These are phyloP conservation scores for Picathartes gymnocephalus DNA, from an alignment of 2,113 vertebrate species.

Conservation along the genomic window DNA sequence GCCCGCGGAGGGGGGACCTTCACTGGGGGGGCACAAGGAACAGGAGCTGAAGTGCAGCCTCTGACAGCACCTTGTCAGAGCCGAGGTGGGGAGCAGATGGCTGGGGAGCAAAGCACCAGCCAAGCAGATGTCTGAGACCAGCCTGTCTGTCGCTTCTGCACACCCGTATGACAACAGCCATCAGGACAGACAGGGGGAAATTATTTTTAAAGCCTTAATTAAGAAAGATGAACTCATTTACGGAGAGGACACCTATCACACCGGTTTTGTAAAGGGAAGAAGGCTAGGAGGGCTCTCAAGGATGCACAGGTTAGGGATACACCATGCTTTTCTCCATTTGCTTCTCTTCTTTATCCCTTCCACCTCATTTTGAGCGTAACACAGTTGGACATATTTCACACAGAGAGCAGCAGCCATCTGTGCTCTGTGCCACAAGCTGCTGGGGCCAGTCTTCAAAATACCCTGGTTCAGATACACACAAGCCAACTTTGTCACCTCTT, in stretches of 20 bases:
- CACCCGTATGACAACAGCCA: background rate
- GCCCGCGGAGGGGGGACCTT: slow-evolving; percentile 83
- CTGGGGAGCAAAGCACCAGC: background rate
- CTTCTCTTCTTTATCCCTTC: background rate
- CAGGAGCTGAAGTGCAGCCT: background rate
- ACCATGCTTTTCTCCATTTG: background rate
- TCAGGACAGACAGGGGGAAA: background rate
- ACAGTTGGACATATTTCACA: background rate
- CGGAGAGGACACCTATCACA: background rate
- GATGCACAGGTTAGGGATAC: background rate
- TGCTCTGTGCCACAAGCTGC: background rate
- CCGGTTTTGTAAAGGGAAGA: background rate
- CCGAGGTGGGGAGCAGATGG: slow-evolving; percentile 6
- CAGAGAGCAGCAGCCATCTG: background rate
- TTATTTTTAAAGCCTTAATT: slow-evolving; percentile 18
- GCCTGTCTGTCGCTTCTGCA: slow-evolving; percentile 1
- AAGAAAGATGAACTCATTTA: background rate
- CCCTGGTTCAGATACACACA: background rate
- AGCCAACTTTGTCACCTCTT: background rate
- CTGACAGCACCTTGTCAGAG: background rate
- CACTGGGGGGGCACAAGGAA: slow-evolving; percentile 66
- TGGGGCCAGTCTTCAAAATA: background rate
- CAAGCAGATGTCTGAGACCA: background rate
- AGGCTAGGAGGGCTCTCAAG: background rate
- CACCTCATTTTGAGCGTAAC: background rate